Base-by-base conservation (phyloP, 2,797 vertebrate species). In the Gymnothorax javanicus region DNA sequence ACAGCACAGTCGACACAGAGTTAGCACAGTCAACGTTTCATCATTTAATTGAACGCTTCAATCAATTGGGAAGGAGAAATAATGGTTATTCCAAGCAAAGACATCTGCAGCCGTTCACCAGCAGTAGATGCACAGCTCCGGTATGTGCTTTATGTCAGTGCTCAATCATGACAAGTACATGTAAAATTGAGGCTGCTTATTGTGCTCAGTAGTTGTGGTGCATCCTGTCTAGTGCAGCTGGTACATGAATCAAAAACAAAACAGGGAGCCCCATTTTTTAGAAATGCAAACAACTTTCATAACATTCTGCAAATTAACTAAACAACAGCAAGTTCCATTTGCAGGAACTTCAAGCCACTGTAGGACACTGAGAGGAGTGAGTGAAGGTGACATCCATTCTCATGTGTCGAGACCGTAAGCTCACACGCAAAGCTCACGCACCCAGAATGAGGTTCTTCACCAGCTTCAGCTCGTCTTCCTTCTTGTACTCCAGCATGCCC, bases 401-500 rank as follows among this genome's bases (percentile, higher is more conserved):
- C 7, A 9, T 33, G 25, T 13, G 9, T 2, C 12, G 27, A 43
- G 33, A 15, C 33, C 4, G 43, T 15, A 15, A 6, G 20, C 17
- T 11, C 25, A 27, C n/a, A 4, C 4, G 43, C 27, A 17, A 4
- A 77, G 33, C 33, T 83, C 56, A 87, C 95, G 88, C 94, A 96
- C 99, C 98, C 91, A 96, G 89, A 90, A 99, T 97, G 88, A 99
- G 96, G 85, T 95, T 97, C 93, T 97, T 99, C 0, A 99, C 94
- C 57, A 99, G 95, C 85, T 96, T 97, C 88, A 92, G 94, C 89
- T 98, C 97, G 25, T 99, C 98, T 11, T 98, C 97, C 88, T 95
- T 96, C 91, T 95, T 97, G 92, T 97, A 99, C 86, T 98, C 97
- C 94, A 99, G 88, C 98, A 99, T 98, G 86, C 99, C 99, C 89